Evolutionary conservation across 2,888 invertebrate species (phyloP).

Genomic region (Azorinus chamasolen): DNA sequence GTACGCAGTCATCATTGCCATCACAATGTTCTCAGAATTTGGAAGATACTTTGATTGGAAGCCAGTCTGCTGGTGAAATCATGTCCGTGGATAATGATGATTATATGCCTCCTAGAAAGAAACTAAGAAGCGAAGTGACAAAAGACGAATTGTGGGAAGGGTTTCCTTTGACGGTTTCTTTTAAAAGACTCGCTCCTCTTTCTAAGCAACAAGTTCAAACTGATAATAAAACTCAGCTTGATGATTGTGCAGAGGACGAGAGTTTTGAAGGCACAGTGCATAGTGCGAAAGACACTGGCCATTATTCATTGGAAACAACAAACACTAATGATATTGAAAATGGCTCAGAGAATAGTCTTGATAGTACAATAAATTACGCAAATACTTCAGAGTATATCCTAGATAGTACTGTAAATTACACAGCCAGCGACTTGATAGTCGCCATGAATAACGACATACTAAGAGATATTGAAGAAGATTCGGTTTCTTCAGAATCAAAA

Average conservation of each 20-base stretch:
- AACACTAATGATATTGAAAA: background rate
- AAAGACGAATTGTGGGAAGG: conserved; percentile 73
- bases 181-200: conserved; percentile 66
- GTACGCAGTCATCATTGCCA: no score
- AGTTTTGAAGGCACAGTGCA: background rate
- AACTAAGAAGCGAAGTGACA: conserved; percentile 68
- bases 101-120: conserved; percentile 64
- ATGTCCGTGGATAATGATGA: conserved; percentile 43
- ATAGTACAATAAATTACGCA: no score
- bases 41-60: no score
- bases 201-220: conserved; percentile 5
- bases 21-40: no score
- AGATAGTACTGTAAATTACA: no score
- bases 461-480: no score
- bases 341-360: background rate
- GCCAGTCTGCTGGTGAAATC: conserved; percentile 1
- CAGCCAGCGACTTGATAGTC: no score
- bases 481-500: no score
- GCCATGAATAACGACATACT: no score
- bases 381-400: background rate
- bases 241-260: background rate
- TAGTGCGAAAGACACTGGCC: background rate
- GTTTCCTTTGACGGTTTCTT: conserved; percentile 60
- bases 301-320: background rate
- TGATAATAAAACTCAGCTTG: background rate